Percentiles rank a stretch among this genome's conserved stretches.
These are phyloP conservation scores for Monomorium pharaonis DNA, from an alignment of 1,140 invertebrate species.

Conservation along the genomic window DNA sequence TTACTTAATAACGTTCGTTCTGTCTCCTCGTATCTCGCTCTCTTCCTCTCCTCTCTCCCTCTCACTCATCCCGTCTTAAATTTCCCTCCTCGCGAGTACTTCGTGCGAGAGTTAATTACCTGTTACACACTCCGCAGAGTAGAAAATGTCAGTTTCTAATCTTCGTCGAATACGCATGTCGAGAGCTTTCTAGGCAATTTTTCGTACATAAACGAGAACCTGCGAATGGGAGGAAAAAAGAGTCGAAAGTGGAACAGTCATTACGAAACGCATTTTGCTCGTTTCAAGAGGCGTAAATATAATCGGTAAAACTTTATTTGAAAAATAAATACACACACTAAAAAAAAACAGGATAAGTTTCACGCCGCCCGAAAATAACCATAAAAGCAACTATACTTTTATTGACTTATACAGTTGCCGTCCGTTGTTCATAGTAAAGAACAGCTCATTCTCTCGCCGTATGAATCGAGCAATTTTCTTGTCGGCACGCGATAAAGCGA, in stretches of 20 bases:
- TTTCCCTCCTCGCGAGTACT: constrained; percentile 50
- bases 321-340: background rate
- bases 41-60: constrained; percentile 19
- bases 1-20: constrained; percentile 70
- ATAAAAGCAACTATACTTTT: background rate
- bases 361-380: background rate
- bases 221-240: background rate
- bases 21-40: constrained; percentile 23
- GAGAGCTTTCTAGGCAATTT: constrained; percentile 3
- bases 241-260: background rate
- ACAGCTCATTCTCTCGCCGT: background rate
- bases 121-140: constrained; percentile 77
- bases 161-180: background rate
- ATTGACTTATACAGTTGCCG: background rate
- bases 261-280: background rate
- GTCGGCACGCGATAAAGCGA: background rate
- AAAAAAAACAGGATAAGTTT: background rate
- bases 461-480: background rate
- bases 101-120: constrained; percentile 73
- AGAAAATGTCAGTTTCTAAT: constrained; percentile 76
- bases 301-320: too few relatives aligned
- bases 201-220: background rate
- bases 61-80: constrained; percentile 7
- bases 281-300: too few relatives aligned
- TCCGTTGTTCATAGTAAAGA: background rate